phyloP scores from a whole-genome alignment of 2,113 vertebrate species.

The Chloroceryle aenea region DNA sequence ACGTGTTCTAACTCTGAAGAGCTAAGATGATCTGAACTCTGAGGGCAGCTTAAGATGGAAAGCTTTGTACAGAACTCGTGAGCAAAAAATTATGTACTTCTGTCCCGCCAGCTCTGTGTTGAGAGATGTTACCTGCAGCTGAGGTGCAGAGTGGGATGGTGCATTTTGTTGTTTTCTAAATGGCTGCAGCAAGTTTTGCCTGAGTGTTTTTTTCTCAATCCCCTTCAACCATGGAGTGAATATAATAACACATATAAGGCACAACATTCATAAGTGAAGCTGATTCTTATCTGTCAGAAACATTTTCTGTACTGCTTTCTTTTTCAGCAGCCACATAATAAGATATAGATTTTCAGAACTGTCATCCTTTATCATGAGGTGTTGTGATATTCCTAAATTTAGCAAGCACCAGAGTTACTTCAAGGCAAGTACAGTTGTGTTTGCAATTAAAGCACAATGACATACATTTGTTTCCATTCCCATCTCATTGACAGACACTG shows the following conservation, averaged over 20 bases:
- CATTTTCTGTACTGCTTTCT: background rate
- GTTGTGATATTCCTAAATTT: background rate
- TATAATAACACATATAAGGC: background rate
- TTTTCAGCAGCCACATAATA: background rate
- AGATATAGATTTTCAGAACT: background rate
- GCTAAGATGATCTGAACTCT: background rate
- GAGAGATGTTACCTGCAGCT: background rate
- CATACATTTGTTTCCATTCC: background rate
- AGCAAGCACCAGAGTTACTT: background rate
- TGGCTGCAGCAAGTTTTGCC: background rate
- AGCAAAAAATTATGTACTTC: background rate
- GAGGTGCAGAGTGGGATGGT: background rate
- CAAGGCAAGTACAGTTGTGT: background rate
- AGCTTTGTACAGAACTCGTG: background rate
- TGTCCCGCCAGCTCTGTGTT: background rate
- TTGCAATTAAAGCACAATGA: background rate
- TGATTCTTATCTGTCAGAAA: background rate
- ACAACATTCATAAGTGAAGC: background rate
- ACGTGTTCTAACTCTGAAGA: fast-evolving
- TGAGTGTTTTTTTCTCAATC: conserved; percentile 2
- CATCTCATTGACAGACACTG: background rate
- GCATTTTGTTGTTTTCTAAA: background rate
- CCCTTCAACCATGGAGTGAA: background rate
- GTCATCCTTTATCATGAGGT: background rate
- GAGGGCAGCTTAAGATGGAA: background rate